These are phyloP conservation scores for Octopus bimaculoides DNA, from an alignment of 1,140 invertebrate species.

Conservation along the genomic window DNA sequence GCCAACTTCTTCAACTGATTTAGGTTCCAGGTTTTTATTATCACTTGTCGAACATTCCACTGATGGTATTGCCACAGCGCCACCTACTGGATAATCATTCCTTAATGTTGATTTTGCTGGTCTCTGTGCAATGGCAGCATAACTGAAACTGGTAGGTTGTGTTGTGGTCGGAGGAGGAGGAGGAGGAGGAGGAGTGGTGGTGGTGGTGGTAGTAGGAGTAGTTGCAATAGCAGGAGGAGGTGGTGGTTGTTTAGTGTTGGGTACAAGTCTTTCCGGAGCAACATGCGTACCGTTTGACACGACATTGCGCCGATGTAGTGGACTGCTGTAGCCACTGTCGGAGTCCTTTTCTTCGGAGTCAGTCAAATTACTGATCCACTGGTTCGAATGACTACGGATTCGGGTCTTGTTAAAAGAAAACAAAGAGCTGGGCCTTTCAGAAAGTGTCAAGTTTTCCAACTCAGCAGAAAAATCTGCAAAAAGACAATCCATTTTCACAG, in stretches of 20 bases:
- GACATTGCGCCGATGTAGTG: slow-evolving; percentile 42
- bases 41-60: slow-evolving; percentile 12
- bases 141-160: slow-evolving; percentile 22
- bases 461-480: slow-evolving; percentile 40
- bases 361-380: slow-evolving; percentile 16
- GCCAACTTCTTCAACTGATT: background rate
- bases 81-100: background rate
- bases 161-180: slow-evolving; percentile 8
- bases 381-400: slow-evolving; percentile 6
- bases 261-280: background rate
- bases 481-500: background rate
- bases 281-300: slow-evolving; percentile 39
- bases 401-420: slow-evolving; percentile 22
- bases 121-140: slow-evolving; percentile 32
- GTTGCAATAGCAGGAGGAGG: background rate
- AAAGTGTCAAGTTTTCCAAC: slow-evolving; percentile 34
- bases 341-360: slow-evolving; percentile 39
- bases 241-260: background rate
- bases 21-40: slow-evolving; percentile 9
- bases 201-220: too few relatives aligned
- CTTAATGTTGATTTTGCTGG: slow-evolving; percentile 18
- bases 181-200: background rate
- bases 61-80: background rate
- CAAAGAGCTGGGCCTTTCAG: slow-evolving; percentile 34
- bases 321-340: slow-evolving; percentile 51